Evolutionary conservation across 2,888 invertebrate species (phyloP).

Genomic region (Andrena hattorfiana): DNA sequence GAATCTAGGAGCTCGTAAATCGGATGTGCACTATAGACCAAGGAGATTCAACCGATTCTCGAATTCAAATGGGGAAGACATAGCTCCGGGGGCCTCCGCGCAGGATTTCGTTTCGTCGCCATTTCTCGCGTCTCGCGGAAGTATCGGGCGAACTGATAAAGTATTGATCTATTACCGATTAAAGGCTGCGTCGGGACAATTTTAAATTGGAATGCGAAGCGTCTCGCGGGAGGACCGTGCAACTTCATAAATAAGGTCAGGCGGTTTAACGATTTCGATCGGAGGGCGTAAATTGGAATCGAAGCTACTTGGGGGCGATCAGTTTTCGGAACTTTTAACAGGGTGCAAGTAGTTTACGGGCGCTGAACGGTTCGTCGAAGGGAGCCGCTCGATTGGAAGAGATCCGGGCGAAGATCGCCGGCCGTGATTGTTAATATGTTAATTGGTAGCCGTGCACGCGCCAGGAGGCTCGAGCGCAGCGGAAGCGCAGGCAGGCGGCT

Average conservation of each 20-base stretch:
- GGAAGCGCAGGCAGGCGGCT: constrained; percentile 21
- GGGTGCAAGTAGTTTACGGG: not conserved
- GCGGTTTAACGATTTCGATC: too few relatives aligned
- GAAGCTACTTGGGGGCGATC: too few relatives aligned
- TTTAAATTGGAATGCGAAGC: too few relatives aligned
- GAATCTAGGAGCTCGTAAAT: not conserved
- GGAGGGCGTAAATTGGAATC: too few relatives aligned
- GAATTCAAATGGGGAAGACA: too few relatives aligned
- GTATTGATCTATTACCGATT: too few relatives aligned
- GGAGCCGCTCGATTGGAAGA: not conserved
- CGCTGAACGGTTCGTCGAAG: too few relatives aligned
- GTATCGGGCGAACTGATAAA: too few relatives aligned
- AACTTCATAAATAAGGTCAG: too few relatives aligned
- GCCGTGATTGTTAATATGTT: constrained; percentile 16
- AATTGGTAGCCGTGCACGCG: constrained; percentile 4
- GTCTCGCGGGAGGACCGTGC: too few relatives aligned
- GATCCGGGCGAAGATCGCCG: not conserved
- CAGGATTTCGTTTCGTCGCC: not conserved
- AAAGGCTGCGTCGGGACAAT: too few relatives aligned
- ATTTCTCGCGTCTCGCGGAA: not conserved
- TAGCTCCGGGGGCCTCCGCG: not conserved
- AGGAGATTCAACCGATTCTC: not conserved
- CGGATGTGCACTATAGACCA: not conserved
- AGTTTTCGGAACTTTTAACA: not conserved
- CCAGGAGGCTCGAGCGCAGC: not conserved